These are phyloP conservation scores for Orycteropus afer DNA, from an alignment of 2,113 vertebrate species.

Conservation along the genomic window DNA sequence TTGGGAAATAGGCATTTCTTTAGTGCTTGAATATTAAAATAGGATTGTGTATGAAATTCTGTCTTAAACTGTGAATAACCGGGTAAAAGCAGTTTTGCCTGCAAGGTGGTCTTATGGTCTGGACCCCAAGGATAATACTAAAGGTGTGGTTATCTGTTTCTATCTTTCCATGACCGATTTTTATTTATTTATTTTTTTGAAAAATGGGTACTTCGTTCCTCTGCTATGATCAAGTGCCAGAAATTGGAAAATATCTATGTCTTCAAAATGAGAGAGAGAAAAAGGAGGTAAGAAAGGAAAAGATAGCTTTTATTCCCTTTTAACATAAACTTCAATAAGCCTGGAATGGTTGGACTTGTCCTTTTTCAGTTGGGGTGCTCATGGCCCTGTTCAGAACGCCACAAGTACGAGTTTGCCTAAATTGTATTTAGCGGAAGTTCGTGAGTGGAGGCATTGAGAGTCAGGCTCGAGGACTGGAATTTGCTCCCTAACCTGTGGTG, in stretches of 20 bases:
- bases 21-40: constrained; percentile 71
- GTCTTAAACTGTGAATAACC: constrained; percentile 59
- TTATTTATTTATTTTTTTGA: not conserved
- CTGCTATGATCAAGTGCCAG: constrained; percentile 14
- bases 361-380: not conserved
- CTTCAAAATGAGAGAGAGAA: constrained; percentile 30
- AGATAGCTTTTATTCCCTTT: not conserved
- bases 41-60: constrained; percentile 69
- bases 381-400: constrained; percentile 26
- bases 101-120: constrained; percentile 42
- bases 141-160: constrained; percentile 35
- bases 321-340: constrained; percentile 40
- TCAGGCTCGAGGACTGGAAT: constrained; percentile 56
- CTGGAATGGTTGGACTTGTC: constrained; percentile 45
- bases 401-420: constrained; percentile 44
- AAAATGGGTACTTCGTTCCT: constrained; percentile 38
- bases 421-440: constrained; percentile 60
- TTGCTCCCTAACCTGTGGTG: constrained; percentile 66
- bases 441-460: constrained; percentile 60
- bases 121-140: not conserved
- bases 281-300: constrained; percentile 2
- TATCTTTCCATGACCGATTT: constrained; percentile 16
- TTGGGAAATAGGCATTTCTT: constrained; percentile 71
- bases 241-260: constrained; percentile 50
- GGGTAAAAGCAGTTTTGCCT: constrained; percentile 68